Conservation (phyloP, 2,888 invertebrate species). For the Ctenicera cuprea region DNA sequence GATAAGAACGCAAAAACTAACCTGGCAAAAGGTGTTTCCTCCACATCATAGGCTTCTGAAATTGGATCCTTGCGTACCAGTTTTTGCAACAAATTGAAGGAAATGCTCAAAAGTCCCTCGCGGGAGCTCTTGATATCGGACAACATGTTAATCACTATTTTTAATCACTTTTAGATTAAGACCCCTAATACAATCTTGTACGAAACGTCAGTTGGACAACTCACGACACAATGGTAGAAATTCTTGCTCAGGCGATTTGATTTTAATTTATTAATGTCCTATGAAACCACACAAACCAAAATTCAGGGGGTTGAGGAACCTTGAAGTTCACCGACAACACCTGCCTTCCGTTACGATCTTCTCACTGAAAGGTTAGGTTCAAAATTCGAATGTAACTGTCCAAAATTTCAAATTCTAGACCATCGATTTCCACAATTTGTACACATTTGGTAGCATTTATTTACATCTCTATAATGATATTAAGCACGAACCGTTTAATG, state of each 20-base stretch:
- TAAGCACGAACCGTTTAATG: constrained; percentile 1
- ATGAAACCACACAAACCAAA: not conserved
- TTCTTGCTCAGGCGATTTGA: not conserved
- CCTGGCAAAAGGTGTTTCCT: constrained; percentile 91
- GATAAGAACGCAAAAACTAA: constrained; percentile 69
- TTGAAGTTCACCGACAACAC: constrained; percentile 30
- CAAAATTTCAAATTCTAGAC: constrained; percentile 30
- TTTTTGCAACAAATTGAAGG: constrained; percentile 80
- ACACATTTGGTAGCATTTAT: constrained; percentile 17
- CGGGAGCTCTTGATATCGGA: constrained; percentile 77
- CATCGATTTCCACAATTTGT: not conserved
- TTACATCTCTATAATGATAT: constrained; percentile 28
- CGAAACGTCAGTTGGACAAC: constrained; percentile 12
- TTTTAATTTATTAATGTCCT: constrained; percentile 1
- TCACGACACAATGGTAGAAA: not conserved
- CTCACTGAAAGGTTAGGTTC: constrained; percentile 38
- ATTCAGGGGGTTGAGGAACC: constrained; percentile 9
- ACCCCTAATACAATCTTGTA: not conserved
- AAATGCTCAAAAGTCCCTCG: constrained; percentile 84
- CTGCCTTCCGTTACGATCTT: constrained; percentile 44
- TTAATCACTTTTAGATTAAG: not conserved
- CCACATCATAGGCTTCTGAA: constrained; percentile 85
- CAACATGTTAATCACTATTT: constrained; percentile 70
- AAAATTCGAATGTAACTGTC: constrained; percentile 43
- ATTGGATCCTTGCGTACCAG: constrained; percentile 85